Evolutionary conservation across 2,888 invertebrate species (phyloP), one percentile per base, ranked within the genome.

Genomic region (Timandra comae): DNA sequence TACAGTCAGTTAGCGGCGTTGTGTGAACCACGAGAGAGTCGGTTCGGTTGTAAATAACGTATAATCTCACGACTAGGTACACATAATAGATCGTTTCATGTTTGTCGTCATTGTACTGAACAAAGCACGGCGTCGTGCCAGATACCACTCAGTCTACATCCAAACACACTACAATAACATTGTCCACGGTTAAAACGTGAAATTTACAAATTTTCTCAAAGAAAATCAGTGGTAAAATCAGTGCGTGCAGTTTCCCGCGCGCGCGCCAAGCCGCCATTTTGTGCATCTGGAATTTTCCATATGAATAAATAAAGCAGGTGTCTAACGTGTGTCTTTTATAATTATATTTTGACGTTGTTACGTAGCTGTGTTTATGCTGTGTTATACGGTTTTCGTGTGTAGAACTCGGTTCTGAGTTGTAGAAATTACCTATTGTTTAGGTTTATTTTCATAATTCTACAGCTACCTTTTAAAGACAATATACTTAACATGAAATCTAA

Each of bases 151-250:
- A 77, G 75, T 78, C 60, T 52, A 45, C 63, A 41, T 47, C 63
- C 59, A 65, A 73, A 67, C 77, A 69, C 57, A 63, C 63, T 55
- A 68, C 66, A 74, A 75, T 63, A 73, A 71, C 70, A 69, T 64
- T 58, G 56, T 55, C 58, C 16, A 16, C 16, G 16, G 6, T 16
- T 16, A 5, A 1, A 16, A 16, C 16, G 16, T 16, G 6, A 16
- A 16, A 16, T 16, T 6, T 6, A 5, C 16, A 5, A 16, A 16
- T 16, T 16, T 16, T 6, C 6, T 16, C 6, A 44, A 35, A 43
- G 28, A 41, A 44, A 49, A 44, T 38, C 33, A 44, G 43, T 46
- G 33, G 36, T 35, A 39, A 33, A 47, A 49, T 46, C 46, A 43
- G 49, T 41, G 44, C 12, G 31, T 28, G 34, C 7, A 12, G 34